Conservation (phyloP, 2,888 invertebrate species). For the Tethea ocularis region DNA sequence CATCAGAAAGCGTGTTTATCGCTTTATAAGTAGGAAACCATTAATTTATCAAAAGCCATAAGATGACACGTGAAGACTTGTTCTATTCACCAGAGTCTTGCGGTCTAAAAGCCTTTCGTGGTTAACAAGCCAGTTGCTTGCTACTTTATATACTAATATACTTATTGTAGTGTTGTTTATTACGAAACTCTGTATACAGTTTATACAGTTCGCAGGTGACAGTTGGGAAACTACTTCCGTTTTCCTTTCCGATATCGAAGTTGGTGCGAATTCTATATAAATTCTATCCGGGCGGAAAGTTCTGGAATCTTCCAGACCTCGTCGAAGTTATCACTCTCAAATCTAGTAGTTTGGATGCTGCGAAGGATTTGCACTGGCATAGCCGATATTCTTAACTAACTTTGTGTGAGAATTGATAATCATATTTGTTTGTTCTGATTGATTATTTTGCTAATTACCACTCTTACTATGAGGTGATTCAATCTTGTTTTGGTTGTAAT, state of each 20-base stretch:
- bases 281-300: conserved; percentile 25
- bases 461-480: too few species aligned
- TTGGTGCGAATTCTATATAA: conserved; percentile 26
- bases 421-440: not conserved
- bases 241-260: conserved; percentile 13
- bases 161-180: not conserved
- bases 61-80: conserved; percentile 5
- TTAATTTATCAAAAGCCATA: conserved; percentile 8
- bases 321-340: conserved; percentile 19
- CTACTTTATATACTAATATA: not conserved
- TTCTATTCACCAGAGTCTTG: not conserved
- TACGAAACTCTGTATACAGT: not conserved
- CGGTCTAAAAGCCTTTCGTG: conserved; percentile 5
- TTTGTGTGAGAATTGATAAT: not conserved
- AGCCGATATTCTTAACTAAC: not conserved
- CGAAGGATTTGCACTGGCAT: conserved; percentile 17
- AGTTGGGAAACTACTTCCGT: conserved; percentile 15
- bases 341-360: conserved; percentile 24
- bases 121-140: not conserved
- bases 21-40: conserved; percentile 4
- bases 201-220: conserved; percentile 7
- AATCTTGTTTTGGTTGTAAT: too few species aligned
- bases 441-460: too few species aligned
- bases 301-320: conserved; percentile 21
- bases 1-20: not conserved